phyloP scores from a whole-genome alignment of 2,113 vertebrate genomes.

The Anseranas semipalmata region DNA sequence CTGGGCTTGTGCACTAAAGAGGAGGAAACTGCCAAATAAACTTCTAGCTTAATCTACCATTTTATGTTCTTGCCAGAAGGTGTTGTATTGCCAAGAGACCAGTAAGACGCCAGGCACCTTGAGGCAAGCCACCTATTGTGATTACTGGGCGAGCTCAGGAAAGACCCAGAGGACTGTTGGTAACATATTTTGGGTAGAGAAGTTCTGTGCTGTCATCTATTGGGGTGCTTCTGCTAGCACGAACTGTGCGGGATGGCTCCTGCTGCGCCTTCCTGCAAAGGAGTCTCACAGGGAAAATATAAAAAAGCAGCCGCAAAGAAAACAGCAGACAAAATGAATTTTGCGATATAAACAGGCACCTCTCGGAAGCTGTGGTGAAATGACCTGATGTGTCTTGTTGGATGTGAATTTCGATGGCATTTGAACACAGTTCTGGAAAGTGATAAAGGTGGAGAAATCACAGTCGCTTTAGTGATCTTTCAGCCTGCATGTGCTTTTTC shows the following conservation, averaged over 20 bases:
- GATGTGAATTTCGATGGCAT: neutral
- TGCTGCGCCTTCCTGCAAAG: neutral
- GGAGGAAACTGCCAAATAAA: neutral
- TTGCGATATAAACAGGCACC: rapidly evolving
- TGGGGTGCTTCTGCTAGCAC: neutral
- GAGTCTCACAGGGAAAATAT: neutral
- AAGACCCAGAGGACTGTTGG: neutral
- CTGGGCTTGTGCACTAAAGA: neutral
- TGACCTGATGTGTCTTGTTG: neutral
- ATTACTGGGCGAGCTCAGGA: neutral
- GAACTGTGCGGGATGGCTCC: neutral
- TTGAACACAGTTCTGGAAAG: neutral
- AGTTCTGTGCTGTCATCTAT: neutral
- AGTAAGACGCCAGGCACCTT: neutral
- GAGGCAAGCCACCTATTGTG: neutral
- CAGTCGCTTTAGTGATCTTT: neutral
- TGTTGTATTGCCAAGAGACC: neutral
- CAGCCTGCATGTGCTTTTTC: neutral
- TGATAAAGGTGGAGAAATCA: neutral
- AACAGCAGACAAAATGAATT: neutral
- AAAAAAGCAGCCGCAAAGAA: neutral
- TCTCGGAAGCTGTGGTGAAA: neutral
- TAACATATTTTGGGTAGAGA: neutral
- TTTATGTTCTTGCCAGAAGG: neutral
- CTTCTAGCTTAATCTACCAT: neutral